Conservation (phyloP, 2,797 vertebrate genomes). For the Labroides dimidiatus region DNA sequence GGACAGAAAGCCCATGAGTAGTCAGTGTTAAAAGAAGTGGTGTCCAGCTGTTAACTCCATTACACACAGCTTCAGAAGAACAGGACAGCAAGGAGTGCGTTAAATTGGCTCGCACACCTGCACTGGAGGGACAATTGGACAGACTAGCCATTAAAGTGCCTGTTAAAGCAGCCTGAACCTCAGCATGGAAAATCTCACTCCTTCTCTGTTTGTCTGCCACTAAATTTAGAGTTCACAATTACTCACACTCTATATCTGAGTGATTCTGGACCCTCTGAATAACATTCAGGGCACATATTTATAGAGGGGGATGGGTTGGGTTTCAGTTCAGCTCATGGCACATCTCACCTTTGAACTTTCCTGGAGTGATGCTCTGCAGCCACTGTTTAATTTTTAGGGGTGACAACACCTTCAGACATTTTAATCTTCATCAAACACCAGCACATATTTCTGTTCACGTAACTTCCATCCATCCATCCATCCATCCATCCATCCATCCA, state of each 20-base stretch:
- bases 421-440: too few relatives aligned
- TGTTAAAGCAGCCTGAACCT: conserved; percentile 63
- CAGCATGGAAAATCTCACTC: conserved; percentile 38
- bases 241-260: not conserved
- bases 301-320: conserved; percentile 4
- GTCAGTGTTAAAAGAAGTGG: conserved; percentile 70
- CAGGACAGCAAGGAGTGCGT: conserved; percentile 65
- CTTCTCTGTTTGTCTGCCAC: conserved; percentile 18
- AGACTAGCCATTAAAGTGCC: conserved; percentile 65
- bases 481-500: too few relatives aligned
- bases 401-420: too few relatives aligned
- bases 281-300: not conserved
- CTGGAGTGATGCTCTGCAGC: not conserved
- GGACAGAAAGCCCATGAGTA: conserved; percentile 54
- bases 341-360: not conserved
- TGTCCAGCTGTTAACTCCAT: conserved; percentile 82
- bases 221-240: conserved; percentile 22
- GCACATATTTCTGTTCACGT: too few relatives aligned
- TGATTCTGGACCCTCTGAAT: conserved; percentile 18
- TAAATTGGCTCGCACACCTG: conserved; percentile 66
- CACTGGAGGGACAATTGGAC: conserved; percentile 67
- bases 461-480: too few relatives aligned
- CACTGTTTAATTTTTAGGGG: not conserved
- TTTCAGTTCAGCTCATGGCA: not conserved
- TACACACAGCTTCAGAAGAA: conserved; percentile 77